Base-by-base conservation (phyloP, 2,888 invertebrate genomes). In the Seira musarum region DNA sequence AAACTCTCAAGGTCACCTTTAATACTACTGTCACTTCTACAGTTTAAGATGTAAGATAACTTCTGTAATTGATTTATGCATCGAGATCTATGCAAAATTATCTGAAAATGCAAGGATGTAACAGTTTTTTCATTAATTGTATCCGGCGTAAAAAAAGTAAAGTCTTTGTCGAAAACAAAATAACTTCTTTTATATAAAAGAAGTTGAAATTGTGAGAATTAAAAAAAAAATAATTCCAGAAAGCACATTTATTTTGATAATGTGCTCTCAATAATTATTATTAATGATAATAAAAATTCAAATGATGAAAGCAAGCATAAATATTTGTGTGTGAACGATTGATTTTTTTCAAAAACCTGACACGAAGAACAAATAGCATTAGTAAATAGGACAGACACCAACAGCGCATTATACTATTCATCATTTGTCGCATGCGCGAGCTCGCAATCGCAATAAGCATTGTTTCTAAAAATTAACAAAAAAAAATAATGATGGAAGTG, bases 171-270 rank as follows among this genome's bases (percentile, higher is more conserved):
- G 57, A 57, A 57, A 13, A 63, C 15, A 63, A 63, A 57, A 57
- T 6, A 8, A 63, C 57, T 13, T 40, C 40, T 60, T 73, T 63
- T n/a, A 64, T 40, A 24, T 63, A 1, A 15, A 40, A 65, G 24
- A 73, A 21, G 30, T 19, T 35, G 49, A 72, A 21, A 40, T 64
- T n/a, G 60, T 49, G 40, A 72, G 64, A 15, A 24, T 22, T 22
- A 15, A 35, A 66, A 65, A 61, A 72, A 68, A n/a, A n/a, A n/a
- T n/a, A 63, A 80, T 80, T 80, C 80, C 68, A 69, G 40, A 40
- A 40, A 35, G 73, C 80, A 65, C 80, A 80, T 80, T 80, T 74
- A 74, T 80, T 78, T 79, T 79, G 67, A 53, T 69, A 80, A 80
- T 80, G 80, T 73, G 80, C 80, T 80, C 73, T 74, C 65, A 19